Evolutionary conservation across 1,140 invertebrate species (phyloP).

Genomic region (Branchinecta lynchi): DNA sequence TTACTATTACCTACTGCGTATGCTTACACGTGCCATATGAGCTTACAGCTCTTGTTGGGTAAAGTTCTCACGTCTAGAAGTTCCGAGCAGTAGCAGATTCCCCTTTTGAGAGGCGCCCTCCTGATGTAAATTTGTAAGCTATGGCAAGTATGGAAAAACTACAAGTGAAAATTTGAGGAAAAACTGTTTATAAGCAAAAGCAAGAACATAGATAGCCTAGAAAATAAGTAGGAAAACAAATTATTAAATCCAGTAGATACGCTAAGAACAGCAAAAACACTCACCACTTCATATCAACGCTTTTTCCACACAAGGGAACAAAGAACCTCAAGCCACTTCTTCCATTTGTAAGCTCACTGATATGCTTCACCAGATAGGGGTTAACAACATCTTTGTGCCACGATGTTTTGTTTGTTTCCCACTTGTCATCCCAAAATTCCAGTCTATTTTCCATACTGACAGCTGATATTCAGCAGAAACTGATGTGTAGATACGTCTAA

Average conservation of each 20-base stretch:
- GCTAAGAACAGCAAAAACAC: background rate
- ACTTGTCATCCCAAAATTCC: slow-evolving; percentile 20
- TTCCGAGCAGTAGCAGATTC: too few species aligned
- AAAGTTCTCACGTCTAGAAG: too few species aligned
- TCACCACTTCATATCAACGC: slow-evolving; percentile 20
- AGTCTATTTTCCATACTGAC: slow-evolving; percentile 11
- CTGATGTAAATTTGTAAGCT: too few species aligned
- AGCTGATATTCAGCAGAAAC: too few species aligned
- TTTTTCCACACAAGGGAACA: slow-evolving; percentile 24
- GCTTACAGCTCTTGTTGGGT: too few species aligned
- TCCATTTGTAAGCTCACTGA: slow-evolving; percentile 10
- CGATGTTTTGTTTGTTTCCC: slow-evolving; percentile 18
- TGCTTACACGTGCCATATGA: too few species aligned
- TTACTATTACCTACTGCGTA: too few species aligned
- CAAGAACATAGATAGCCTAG: background rate
- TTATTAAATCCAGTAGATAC: background rate
- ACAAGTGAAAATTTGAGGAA: background rate
- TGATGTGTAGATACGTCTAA: too few species aligned
- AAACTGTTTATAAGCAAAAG: background rate
- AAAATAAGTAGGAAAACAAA: background rate
- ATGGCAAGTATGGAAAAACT: too few species aligned
- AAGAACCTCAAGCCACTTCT: slow-evolving; percentile 17
- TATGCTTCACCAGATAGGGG: slow-evolving; percentile 16
- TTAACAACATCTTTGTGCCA: slow-evolving; percentile 24
- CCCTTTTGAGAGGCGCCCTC: too few species aligned